Evolutionary conservation across 2,113 vertebrate species (phyloP).

Genomic region (Podarcis muralis): DNA sequence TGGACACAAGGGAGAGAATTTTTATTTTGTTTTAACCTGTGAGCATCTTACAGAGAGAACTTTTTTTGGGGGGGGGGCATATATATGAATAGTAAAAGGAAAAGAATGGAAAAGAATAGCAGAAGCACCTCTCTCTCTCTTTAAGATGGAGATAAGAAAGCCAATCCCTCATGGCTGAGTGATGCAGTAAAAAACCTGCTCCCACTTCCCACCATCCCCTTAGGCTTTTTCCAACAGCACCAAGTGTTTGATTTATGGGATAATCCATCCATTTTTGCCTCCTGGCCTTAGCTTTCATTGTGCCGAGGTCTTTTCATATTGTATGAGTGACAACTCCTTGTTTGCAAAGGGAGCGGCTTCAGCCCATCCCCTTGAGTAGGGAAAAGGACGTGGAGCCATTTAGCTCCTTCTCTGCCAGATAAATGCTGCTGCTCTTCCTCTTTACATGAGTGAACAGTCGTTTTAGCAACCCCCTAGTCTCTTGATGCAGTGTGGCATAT

Average conservation of each 20-base stretch:
- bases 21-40: background rate
- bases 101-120: background rate
- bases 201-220: background rate
- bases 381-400: background rate
- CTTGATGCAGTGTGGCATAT: too few species aligned
- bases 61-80: too few species aligned
- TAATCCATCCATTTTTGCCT: background rate
- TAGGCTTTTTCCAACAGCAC: background rate
- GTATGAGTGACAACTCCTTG: background rate
- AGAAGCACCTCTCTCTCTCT: background rate
- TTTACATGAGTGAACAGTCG: too few species aligned
- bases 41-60: background rate
- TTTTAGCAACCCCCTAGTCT: too few species aligned
- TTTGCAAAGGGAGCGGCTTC: background rate
- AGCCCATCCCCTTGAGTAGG: background rate
- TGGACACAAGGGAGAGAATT: background rate
- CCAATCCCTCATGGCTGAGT: background rate
- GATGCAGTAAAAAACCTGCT: background rate
- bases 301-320: background rate
- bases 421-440: too few species aligned
- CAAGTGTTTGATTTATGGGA: background rate
- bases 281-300: background rate
- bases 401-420: background rate
- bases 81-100: too few species aligned
- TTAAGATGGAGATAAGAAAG: background rate